phyloP scores from a whole-genome alignment of 2,113 vertebrate species.

The Mobula birostris region DNA sequence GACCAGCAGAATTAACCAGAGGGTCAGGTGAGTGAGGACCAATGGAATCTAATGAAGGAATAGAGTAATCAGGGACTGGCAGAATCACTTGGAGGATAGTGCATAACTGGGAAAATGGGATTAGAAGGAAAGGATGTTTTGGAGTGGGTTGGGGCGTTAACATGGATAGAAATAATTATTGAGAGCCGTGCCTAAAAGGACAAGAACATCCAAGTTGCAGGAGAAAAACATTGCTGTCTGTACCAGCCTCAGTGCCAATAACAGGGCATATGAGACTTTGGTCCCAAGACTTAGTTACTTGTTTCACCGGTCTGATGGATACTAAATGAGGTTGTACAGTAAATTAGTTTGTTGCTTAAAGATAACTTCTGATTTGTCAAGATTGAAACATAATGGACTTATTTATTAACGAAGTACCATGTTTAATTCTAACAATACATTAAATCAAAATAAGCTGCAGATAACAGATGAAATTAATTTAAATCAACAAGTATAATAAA shows the following conservation, averaged over 20 bases:
- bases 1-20: too few species aligned
- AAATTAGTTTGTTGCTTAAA: neutral
- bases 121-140: too few species aligned
- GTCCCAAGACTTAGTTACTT: neutral
- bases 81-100: too few species aligned
- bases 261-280: neutral
- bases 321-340: neutral
- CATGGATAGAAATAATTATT: too few species aligned
- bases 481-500: neutral
- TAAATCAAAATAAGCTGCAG: constrained; percentile 9
- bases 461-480: neutral
- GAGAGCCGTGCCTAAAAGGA: neutral
- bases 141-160: too few species aligned
- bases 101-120: too few species aligned
- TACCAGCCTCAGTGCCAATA: too few species aligned
- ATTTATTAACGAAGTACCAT: neutral
- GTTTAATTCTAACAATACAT: neutral
- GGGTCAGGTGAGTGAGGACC: too few species aligned
- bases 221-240: neutral
- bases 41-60: too few species aligned
- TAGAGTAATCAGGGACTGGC: too few species aligned
- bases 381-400: neutral
- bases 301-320: neutral
- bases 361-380: constrained; percentile 9
- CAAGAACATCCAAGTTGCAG: neutral